Evolutionary conservation across 1,140 invertebrate genomes (phyloP).

Genomic region (Lordiphosa clarofinis): DNA sequence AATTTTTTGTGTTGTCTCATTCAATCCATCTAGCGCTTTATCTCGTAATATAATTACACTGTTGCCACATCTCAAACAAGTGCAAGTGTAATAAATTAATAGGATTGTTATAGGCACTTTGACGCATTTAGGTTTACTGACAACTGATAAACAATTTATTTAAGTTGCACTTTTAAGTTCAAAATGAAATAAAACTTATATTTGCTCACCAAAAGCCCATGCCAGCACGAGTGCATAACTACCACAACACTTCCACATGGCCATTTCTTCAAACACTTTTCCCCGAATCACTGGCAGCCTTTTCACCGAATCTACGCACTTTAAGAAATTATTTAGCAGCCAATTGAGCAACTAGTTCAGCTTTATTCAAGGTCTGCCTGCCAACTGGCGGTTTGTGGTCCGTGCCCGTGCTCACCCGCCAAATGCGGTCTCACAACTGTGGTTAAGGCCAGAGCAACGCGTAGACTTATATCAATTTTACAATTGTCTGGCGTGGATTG

Average conservation of each 20-base stretch:
- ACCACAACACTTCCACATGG: conserved; percentile 21
- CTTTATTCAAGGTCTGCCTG: conserved; percentile 12
- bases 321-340: conserved; percentile 14
- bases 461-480: conserved; percentile 56
- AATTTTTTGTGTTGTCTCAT: too few relatives aligned
- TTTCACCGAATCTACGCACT: conserved; percentile 22
- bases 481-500: conserved; percentile 16
- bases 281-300: conserved; percentile 14
- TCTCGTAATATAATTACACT: too few relatives aligned
- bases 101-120: too few relatives aligned
- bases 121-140: too few relatives aligned
- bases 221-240: conserved; percentile 1
- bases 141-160: too few relatives aligned
- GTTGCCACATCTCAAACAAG: too few relatives aligned
- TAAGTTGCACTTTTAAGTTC: background rate
- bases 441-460: conserved; percentile 28
- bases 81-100: too few relatives aligned
- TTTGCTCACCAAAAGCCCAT: conserved; percentile 38
- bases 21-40: too few relatives aligned
- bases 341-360: conserved; percentile 21
- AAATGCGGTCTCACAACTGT: conserved; percentile 67
- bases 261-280: background rate
- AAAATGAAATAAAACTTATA: conserved; percentile 15
- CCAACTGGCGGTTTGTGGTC: conserved; percentile 15
- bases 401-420: conserved; percentile 47